Conservation (phyloP, 37 sponge, comb jelly and placozoan species). For the Cladorhizidae sp. region DNA sequence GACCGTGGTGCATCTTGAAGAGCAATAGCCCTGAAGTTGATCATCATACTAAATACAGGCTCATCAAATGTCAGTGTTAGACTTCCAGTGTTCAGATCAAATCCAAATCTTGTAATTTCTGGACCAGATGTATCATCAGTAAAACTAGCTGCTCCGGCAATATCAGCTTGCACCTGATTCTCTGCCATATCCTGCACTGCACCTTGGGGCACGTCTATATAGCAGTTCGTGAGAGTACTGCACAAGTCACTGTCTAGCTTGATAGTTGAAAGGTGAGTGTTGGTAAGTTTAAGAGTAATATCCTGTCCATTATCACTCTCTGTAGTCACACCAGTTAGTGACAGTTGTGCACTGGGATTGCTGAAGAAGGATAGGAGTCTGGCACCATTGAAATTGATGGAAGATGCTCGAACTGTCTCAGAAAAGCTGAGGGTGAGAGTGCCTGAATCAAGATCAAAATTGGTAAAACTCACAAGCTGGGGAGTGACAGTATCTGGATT, state of each 20-base stretch:
- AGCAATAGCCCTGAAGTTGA: conserved; percentile 56
- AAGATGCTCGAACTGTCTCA: conserved; percentile 77
- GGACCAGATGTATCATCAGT: conserved; percentile 72
- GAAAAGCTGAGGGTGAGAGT: conserved; percentile 72
- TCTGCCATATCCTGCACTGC: conserved; percentile 61
- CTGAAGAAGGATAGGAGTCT: conserved; percentile 15
- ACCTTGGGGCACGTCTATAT: conserved; percentile 42
- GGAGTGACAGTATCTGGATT: conserved; percentile 65
- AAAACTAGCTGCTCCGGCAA: conserved; percentile 29
- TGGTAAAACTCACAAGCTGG: conserved; percentile 34
- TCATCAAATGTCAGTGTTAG: conserved; percentile 80
- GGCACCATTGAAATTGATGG: conserved; percentile 44
- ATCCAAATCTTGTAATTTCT: conserved; percentile 28
- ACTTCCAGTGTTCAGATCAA: conserved; percentile 74
- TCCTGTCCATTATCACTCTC: conserved; percentile 50
- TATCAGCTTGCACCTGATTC: conserved; percentile 22
- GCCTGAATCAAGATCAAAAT: conserved; percentile 64
- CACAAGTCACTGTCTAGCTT: conserved; percentile 54
- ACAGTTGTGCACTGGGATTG: background rate
- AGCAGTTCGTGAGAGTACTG: conserved; percentile 61
- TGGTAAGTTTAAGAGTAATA: conserved; percentile 29
- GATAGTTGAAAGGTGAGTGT: conserved; percentile 36
- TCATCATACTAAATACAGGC: conserved; percentile 49
- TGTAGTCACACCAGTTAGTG: conserved; percentile 57
- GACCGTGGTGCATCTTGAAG: conserved; percentile 58